phyloP scores from a whole-genome alignment of 2,888 invertebrate species.

The Cosmorhoe ocellata region DNA sequence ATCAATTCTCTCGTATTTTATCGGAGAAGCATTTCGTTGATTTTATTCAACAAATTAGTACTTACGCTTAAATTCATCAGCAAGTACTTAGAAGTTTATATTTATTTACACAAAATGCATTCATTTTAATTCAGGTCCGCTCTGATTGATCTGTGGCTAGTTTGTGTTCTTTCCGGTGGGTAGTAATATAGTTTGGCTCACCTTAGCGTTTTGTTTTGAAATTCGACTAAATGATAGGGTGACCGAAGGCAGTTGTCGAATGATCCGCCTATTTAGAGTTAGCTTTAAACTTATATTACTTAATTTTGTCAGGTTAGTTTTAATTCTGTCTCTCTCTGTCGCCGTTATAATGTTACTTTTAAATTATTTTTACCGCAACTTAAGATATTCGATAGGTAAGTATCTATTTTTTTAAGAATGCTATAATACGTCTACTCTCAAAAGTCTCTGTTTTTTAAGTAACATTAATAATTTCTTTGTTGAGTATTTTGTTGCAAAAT shows the following conservation, averaged over 20 bases:
- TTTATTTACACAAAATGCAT: too few species aligned
- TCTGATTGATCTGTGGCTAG: too few species aligned
- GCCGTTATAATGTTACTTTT: neutral
- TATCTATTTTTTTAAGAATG: too few species aligned
- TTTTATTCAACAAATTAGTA: neutral
- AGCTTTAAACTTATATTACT: slow-evolving; percentile 43
- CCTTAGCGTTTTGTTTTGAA: slow-evolving; percentile 28
- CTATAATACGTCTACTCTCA: too few species aligned
- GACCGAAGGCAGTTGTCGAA: slow-evolving; percentile 68
- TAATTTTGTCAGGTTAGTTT: slow-evolving; percentile 36
- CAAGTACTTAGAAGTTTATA: neutral
- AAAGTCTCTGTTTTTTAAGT: too few species aligned
- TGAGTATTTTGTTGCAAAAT: too few species aligned
- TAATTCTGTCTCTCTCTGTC: slow-evolving; percentile 32
- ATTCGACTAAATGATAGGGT: slow-evolving; percentile 36
- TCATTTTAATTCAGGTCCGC: too few species aligned
- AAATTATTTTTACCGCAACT: too few species aligned
- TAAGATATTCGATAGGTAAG: too few species aligned
- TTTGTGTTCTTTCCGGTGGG: neutral
- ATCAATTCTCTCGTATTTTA: slow-evolving; percentile 13
- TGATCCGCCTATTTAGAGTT: slow-evolving; percentile 70
- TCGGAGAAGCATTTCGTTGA: slow-evolving; percentile 2
- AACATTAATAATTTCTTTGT: too few species aligned
- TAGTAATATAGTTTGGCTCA: slow-evolving; percentile 3
- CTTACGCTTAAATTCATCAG: too few species aligned